Conservation (phyloP, 1,140 invertebrate genomes). For the Drosophila truncata region DNA sequence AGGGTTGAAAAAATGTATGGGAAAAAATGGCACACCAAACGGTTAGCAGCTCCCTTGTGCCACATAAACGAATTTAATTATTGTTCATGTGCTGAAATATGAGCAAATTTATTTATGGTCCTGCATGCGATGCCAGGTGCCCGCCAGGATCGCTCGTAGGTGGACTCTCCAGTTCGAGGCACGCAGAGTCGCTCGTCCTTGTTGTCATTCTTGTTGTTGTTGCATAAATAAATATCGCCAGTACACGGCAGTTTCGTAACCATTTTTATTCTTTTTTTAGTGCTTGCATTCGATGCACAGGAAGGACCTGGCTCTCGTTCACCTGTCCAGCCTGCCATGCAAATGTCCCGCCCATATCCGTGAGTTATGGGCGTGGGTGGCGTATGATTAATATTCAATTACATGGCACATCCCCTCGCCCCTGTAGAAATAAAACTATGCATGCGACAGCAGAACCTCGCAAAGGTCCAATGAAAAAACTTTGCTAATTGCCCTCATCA, state of each 20-base stretch:
- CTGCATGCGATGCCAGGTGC: slow-evolving; percentile 53
- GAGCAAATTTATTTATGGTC: slow-evolving; percentile 80
- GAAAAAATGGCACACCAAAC: slow-evolving; percentile 10
- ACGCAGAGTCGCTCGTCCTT: slow-evolving; percentile 39
- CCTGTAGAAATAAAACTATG: slow-evolving; percentile 36
- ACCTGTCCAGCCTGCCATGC: slow-evolving; percentile 59
- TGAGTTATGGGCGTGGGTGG: slow-evolving; percentile 69
- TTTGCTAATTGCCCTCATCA: slow-evolving; percentile 77
- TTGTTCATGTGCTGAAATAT: slow-evolving; percentile 83
- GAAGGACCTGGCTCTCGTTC: slow-evolving; percentile 56
- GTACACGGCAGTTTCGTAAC: slow-evolving; percentile 31
- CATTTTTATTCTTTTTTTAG: slow-evolving; percentile 33
- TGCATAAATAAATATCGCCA: slow-evolving; percentile 61
- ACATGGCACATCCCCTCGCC: slow-evolving; percentile 52
- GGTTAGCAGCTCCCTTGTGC: slow-evolving; percentile 70
- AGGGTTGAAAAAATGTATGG: background rate
- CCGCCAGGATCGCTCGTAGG: slow-evolving; percentile 27
- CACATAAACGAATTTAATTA: slow-evolving; percentile 81
- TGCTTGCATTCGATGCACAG: slow-evolving; percentile 48
- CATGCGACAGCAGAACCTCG: slow-evolving; percentile 43
- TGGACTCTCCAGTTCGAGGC: slow-evolving; percentile 17
- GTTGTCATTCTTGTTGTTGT: slow-evolving; percentile 63
- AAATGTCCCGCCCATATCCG: slow-evolving; percentile 25
- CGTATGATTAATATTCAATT: slow-evolving; percentile 83
- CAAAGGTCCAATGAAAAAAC: slow-evolving; percentile 52